Conservation (phyloP, 2,113 vertebrate species). For the Tichodroma muraria region DNA sequence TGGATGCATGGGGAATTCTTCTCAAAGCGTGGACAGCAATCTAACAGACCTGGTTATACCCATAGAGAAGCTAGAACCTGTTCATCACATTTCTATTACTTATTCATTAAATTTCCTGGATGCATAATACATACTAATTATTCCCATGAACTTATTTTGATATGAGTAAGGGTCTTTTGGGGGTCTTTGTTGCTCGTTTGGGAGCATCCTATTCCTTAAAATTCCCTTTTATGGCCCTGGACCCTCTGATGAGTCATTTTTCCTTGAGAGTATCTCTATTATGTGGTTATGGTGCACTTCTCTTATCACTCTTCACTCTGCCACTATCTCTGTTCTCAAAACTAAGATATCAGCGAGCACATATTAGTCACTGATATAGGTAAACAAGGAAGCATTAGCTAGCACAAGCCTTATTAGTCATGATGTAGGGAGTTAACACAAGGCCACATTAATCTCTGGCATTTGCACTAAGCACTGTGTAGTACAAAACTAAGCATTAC, state of each 20-base stretch:
- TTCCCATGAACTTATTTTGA: neutral
- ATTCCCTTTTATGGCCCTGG: neutral
- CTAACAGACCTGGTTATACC: too few species aligned
- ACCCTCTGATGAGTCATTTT: neutral
- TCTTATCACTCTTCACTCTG: neutral
- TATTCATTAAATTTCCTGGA: neutral
- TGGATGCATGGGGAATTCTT: neutral
- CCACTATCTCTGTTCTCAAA: neutral
- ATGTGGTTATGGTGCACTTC: neutral
- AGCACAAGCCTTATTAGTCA: neutral
- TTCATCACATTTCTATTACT: neutral
- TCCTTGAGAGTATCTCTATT: neutral
- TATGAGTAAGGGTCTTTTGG: neutral
- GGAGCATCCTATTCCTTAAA: neutral
- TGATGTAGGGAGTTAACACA: neutral
- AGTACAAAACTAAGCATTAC: neutral
- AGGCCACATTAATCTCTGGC: neutral
- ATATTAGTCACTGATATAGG: neutral
- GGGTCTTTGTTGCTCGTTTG: fast-evolving
- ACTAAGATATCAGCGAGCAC: neutral
- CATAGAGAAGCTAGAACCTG: neutral
- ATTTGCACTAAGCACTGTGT: neutral
- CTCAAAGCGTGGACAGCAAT: neutral
- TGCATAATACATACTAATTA: neutral
- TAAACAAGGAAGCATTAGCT: neutral